These are phyloP conservation scores for Strix aluco DNA, from an alignment of 2,113 vertebrate genomes.

Conservation along the genomic window DNA sequence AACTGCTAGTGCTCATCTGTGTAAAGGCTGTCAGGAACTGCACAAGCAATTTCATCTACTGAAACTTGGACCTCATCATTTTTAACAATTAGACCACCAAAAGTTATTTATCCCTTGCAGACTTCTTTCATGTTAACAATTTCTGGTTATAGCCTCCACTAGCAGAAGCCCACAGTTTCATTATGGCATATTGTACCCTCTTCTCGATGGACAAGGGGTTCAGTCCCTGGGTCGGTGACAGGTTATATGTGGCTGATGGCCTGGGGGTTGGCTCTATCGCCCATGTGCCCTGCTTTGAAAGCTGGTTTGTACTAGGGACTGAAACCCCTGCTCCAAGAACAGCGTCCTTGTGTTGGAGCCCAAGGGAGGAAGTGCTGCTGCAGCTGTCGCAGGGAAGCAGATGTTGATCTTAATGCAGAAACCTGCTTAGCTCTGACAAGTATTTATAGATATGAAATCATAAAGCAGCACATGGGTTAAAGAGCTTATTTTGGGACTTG, in stretches of 20 bases:
- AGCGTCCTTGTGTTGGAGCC: rapidly evolving
- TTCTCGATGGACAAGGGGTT: rapidly evolving
- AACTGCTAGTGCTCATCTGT: rapidly evolving
- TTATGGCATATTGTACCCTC: rapidly evolving
- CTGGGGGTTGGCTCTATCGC: not conserved
- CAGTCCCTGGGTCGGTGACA: not conserved
- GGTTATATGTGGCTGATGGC: too few species aligned
- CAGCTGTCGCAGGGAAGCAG: not conserved
- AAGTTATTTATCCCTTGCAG: not conserved
- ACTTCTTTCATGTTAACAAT: rapidly evolving
- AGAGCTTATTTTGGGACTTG: not conserved
- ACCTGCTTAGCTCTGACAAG: not conserved
- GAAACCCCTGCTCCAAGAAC: not conserved
- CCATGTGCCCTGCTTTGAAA: rapidly evolving
- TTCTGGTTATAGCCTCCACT: not conserved
- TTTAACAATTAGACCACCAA: too few species aligned
- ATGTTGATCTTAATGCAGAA: not conserved
- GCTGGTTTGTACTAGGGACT: not conserved
- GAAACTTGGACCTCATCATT: rapidly evolving
- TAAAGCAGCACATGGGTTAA: slow-evolving; percentile 16
- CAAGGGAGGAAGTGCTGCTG: not conserved
- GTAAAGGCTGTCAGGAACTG: rapidly evolving
- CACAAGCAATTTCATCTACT: rapidly evolving
- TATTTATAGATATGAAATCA: slow-evolving; percentile 36
- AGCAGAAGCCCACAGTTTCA: not conserved